These are phyloP conservation scores for Nymphalis c-album DNA, from an alignment of 2,888 invertebrate species.

Conservation along the genomic window DNA sequence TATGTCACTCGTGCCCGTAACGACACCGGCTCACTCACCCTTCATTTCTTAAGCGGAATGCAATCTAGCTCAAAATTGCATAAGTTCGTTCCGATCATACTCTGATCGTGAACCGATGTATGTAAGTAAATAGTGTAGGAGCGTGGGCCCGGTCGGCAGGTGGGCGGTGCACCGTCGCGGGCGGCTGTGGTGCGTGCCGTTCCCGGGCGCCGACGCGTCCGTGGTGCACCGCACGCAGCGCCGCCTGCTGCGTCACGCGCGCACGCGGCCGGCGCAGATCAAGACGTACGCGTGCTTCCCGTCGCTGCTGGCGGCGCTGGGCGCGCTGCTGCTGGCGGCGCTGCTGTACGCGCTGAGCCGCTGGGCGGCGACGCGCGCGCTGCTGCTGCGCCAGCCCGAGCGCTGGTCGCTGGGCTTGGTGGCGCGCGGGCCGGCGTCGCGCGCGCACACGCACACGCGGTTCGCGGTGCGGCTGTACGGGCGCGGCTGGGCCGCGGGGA, in stretches of 20 bases:
- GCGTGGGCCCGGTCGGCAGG: slow-evolving; percentile 52
- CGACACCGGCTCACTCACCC: no score
- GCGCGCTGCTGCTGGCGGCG: slow-evolving; percentile 78
- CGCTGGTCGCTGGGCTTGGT: slow-evolving; percentile 87
- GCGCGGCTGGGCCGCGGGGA: slow-evolving; percentile 86
- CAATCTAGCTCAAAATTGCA: no score
- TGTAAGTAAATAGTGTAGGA: no score
- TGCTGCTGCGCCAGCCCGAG: slow-evolving; percentile 54
- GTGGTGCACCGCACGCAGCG: slow-evolving; percentile 92
- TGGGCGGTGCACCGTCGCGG: slow-evolving; percentile 73
- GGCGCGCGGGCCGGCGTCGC: slow-evolving; percentile 82
- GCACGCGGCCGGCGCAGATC: slow-evolving; percentile 89
- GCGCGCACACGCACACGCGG: slow-evolving; percentile 78
- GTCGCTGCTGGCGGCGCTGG: slow-evolving; percentile 67
- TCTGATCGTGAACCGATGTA: no score
- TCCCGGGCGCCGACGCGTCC: slow-evolving; percentile 91
- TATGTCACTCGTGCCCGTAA: no score
- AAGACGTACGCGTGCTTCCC: slow-evolving; percentile 85
- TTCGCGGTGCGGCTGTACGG: slow-evolving; percentile 88
- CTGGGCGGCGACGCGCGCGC: slow-evolving; percentile 45
- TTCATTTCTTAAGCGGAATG: no score
- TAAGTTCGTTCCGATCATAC: no score
- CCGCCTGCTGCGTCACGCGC: slow-evolving; percentile 84
- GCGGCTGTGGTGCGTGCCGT: slow-evolving; percentile 86
- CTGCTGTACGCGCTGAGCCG: slow-evolving; percentile 58